Evolutionary conservation across 1,140 invertebrate genomes (phyloP), one percentile per base, ranked within the genome.

Genomic region (Lineus longissimus): DNA sequence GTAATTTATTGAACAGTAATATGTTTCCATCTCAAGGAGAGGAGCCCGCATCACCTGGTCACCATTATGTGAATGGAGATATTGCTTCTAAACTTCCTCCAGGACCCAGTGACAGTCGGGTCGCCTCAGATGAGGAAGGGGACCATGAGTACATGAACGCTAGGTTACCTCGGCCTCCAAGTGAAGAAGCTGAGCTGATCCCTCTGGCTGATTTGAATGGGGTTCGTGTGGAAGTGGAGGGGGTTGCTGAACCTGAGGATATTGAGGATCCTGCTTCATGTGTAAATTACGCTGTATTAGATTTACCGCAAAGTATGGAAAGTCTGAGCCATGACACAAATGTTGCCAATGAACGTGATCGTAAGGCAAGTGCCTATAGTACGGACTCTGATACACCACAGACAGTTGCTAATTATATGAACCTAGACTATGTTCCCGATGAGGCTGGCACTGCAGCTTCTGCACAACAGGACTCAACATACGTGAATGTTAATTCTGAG

Each of bases 241-340:
- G n/a, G 19, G n/a, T 23, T 27, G 47, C 47, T n/a, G 47, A 27
- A 6, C n/a, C 47, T 6, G 47, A 51, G 47, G n/a, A 51, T n/a
- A 36, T 7, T 36, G 33, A 51, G n/a, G 60, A 55, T 4, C 23
- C 61, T 27, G 43, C 33, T 64, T 70, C 27, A 17, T 29, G 22
- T 22, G 41, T 76, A 13, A 76, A 74, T 58, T 76, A 76, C 64
- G 74, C 73, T 23, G 74, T 72, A 33, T 55, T 72, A 31, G 72
- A 71, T 60, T 66, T 75, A 40, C 72, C 73, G 43, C 62, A 67
- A 40, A 66, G 65, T 29, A 66, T 61, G 11, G 70, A 70, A 36
- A 74, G 71, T 61, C 61, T 76, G 55, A 66, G 61, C 33, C 33
- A 36, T 36, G 33, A 36, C 33, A 36, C 33, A 15, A 36, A 36